These are phyloP conservation scores for Ophion ventricosus DNA, from an alignment of 2,888 invertebrate genomes.

Conservation along the genomic window DNA sequence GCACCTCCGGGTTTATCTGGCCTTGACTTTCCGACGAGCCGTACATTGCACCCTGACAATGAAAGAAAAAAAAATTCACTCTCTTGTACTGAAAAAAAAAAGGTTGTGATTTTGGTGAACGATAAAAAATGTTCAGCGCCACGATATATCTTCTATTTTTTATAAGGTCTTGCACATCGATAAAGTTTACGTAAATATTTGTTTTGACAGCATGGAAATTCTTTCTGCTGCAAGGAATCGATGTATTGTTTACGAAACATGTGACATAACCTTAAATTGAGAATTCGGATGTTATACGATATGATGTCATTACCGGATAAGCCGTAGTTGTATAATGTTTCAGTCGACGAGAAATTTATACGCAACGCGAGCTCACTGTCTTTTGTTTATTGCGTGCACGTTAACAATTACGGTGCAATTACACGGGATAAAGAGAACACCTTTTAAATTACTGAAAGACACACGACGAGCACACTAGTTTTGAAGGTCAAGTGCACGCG, in stretches of 20 bases:
- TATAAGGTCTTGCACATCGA: background rate
- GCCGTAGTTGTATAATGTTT: conserved; percentile 47
- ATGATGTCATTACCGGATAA: conserved; percentile 56
- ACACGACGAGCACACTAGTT: conserved; percentile 21
- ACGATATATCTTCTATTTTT: background rate
- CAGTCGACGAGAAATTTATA: background rate
- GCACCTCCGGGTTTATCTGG: conserved; percentile 88
- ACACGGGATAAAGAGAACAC: conserved; percentile 27
- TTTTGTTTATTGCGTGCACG: conserved; percentile 35
- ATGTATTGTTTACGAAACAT: conserved; percentile 44
- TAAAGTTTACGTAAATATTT: background rate
- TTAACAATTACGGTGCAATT: conserved; percentile 37
- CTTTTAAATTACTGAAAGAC: conserved; percentile 45
- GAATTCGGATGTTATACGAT: background rate
- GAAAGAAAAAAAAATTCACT: conserved; percentile 41
- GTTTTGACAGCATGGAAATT: background rate
- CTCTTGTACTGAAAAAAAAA: background rate
- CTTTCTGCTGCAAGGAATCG: background rate
- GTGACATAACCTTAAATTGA: conserved; percentile 49
- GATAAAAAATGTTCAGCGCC: background rate
- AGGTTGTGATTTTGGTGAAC: background rate
- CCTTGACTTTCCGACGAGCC: conserved; percentile 68
- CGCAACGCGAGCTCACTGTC: background rate
- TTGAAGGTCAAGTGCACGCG: conserved; percentile 49
- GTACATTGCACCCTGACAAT: conserved; percentile 65